phyloP scores from a whole-genome alignment of 2,888 invertebrate genomes.

The Hirtodrosophila duncani region DNA sequence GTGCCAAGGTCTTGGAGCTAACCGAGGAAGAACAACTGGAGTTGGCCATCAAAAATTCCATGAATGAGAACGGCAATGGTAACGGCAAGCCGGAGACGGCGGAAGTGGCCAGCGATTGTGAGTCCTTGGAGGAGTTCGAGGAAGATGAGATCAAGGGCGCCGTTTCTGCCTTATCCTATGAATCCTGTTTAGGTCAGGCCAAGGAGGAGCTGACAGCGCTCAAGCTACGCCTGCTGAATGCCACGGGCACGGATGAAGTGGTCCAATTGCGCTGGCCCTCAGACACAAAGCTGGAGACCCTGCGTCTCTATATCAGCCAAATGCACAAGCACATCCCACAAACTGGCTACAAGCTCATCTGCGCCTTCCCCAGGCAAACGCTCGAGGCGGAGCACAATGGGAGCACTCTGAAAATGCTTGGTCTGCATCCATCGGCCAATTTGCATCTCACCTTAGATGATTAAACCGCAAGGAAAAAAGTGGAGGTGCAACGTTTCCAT shows the following conservation, averaged over 20 bases:
- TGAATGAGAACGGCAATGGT: slow-evolving; percentile 72
- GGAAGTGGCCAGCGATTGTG: slow-evolving; percentile 53
- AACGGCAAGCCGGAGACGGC: slow-evolving; percentile 28
- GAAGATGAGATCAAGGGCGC: slow-evolving; percentile 57
- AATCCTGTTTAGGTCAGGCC: slow-evolving; percentile 56
- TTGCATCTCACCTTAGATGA: slow-evolving; percentile 77
- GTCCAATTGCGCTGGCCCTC: slow-evolving; percentile 77
- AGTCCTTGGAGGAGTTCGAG: slow-evolving; percentile 64
- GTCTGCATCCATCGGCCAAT: slow-evolving; percentile 77
- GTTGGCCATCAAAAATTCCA: slow-evolving; percentile 77
- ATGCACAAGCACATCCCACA: slow-evolving; percentile 74
- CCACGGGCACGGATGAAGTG: slow-evolving; percentile 64
- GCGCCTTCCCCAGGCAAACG: slow-evolving; percentile 76
- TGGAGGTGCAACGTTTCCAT: no score
- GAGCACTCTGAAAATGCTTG: slow-evolving; percentile 73
- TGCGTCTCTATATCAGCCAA: slow-evolving; percentile 73
- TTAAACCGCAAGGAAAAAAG: slow-evolving; percentile 40
- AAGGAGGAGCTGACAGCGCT: slow-evolving; percentile 69
- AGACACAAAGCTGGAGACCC: slow-evolving; percentile 72
- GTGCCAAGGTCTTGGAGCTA: slow-evolving; percentile 69
- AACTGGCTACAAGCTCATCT: slow-evolving; percentile 76
- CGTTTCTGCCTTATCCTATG: slow-evolving; percentile 57
- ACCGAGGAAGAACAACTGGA: slow-evolving; percentile 77
- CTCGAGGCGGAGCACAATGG: slow-evolving; percentile 70
- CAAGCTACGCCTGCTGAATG: slow-evolving; percentile 72